Evolutionary conservation across 2,113 vertebrate genomes (phyloP).

Genomic region (Porphyrio hochstetteri): DNA sequence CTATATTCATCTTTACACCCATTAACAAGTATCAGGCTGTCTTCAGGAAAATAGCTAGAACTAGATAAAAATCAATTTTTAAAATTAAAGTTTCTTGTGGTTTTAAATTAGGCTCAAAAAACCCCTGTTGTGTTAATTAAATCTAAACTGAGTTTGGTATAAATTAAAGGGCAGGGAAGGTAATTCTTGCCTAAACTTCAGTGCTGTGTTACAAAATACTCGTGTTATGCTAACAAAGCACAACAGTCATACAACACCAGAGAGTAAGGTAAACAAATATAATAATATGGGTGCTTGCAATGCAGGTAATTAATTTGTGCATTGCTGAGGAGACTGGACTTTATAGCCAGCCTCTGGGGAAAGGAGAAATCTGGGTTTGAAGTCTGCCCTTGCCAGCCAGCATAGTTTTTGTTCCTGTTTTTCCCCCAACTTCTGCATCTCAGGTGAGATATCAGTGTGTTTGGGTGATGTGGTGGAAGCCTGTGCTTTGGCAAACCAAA

Average conservation of each 20-base stretch:
- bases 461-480: background rate
- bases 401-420: background rate
- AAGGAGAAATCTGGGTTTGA: background rate
- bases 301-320: background rate
- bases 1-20: background rate
- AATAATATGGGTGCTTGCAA: background rate
- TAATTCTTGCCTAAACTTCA: background rate
- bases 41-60: background rate
- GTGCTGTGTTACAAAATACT: background rate
- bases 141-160: background rate
- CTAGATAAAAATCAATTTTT: background rate
- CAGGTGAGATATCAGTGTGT: background rate
- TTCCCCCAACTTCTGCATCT: background rate
- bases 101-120: background rate
- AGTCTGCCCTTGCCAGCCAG: background rate
- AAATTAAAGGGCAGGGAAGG: constrained; percentile 5
- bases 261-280: background rate
- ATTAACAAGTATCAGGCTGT: background rate
- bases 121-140: background rate
- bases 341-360: background rate
- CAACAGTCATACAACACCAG: background rate
- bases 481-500: background rate
- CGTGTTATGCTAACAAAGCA: background rate
- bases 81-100: background rate
- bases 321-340: background rate